A percentile compares a stretch with the other conserved stretches of the same genome.
Evolutionary conservation across 1,140 invertebrate species (phyloP).

Genomic region (Drosophila pseudoananassae): DNA sequence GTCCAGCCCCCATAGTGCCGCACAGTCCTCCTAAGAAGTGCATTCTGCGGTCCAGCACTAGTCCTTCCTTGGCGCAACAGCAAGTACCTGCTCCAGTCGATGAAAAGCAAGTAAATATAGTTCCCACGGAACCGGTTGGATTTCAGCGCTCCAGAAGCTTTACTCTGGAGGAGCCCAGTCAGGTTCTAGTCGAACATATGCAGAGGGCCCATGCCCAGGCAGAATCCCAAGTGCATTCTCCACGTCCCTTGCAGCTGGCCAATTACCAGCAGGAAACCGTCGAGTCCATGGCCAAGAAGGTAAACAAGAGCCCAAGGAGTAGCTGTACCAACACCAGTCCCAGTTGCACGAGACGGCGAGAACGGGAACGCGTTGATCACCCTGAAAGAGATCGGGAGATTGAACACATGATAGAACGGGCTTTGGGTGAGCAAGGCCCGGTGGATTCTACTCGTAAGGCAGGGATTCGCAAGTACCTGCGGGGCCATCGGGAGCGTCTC

Average conservation of each 20-base stretch:
- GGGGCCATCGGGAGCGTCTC: slow-evolving; percentile 80
- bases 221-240: not conserved
- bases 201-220: slow-evolving; percentile 25
- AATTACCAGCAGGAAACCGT: slow-evolving; percentile 64
- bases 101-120: not conserved
- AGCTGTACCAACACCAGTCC: slow-evolving; percentile 10
- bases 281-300: slow-evolving; percentile 75
- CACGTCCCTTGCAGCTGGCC: slow-evolving; percentile 7
- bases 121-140: not conserved
- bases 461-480: slow-evolving; percentile 62
- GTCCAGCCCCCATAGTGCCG: not conserved
- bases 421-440: slow-evolving; percentile 38
- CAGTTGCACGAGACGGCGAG: not conserved
- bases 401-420: slow-evolving; percentile 49
- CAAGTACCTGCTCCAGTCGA: not conserved
- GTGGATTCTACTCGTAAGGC: slow-evolving; percentile 29
- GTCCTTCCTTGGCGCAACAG: slow-evolving; percentile 27
- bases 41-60: slow-evolving; percentile 59
- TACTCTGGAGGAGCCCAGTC: slow-evolving; percentile 87
- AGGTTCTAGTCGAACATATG: slow-evolving; percentile 86
- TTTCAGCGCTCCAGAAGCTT: slow-evolving; percentile 86
- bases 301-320: slow-evolving; percentile 37
- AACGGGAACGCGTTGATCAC: not conserved
- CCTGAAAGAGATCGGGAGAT: slow-evolving; percentile 39
- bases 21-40: slow-evolving; percentile 6